Evolutionary conservation across 2,797 vertebrate species (phyloP), one percentile per base, ranked within the genome.

Genomic region (Anguilla megastoma): DNA sequence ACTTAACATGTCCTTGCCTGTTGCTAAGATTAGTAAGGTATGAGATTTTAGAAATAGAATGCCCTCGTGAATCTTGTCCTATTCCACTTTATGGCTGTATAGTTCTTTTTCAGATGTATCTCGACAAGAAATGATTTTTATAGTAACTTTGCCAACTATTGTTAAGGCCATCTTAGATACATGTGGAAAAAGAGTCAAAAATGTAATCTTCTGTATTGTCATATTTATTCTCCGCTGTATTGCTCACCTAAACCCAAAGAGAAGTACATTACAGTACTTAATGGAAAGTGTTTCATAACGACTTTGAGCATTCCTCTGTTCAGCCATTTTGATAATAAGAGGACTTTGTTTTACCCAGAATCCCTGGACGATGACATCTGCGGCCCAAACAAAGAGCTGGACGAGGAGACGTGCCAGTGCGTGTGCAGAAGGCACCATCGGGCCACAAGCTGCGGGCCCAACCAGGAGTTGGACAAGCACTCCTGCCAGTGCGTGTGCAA

Each of bases 351-450:
- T n/a, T 54, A 63, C n/a, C 58, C 69, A 98, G 97, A 97, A 6
- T 48, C 94, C 0, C 89, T 95, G 71, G 95, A 96, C 9, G 93
- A 95, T 69, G 96, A 97, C 45, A 90, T 97, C 82, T 99, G 98
- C 48, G 97, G 98, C 27, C 95, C 97, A 0, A 95, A 97, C 91
- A 98, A 97, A 91, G 98, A 98, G 88, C 94, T 99, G 90, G 97
- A 99, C 84, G 94, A 98, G 90, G 97, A 98, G 89, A 98, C 96
- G 2, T 99, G 98, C 85, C 98, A 98, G 58, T 99, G 98, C 80
- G 94, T 97, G 76, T 99, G 98, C 93, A 97, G 86, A 89, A 97
- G 91, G 0, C 93, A 93, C 0, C 84, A 95, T 87, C 92, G 85
- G 18, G 92, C 93, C 18, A 94, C 95, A 0, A 95, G 95, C 93